These are phyloP conservation scores for Hippocampus guttulatus DNA, from an alignment of 2,113 vertebrate genomes.

Conservation along the genomic window DNA sequence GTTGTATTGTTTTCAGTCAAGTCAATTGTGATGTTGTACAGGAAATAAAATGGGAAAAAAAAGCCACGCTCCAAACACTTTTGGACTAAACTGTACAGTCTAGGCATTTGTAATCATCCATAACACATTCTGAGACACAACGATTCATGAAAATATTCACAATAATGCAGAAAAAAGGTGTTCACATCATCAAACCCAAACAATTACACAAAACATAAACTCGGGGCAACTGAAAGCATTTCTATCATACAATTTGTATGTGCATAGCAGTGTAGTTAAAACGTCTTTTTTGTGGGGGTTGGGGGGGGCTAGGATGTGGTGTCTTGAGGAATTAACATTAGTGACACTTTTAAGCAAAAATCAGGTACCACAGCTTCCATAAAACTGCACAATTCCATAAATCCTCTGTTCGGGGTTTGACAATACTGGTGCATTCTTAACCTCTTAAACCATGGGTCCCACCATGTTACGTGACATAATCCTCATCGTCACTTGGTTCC, in stretches of 20 bases:
- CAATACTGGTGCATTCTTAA: neutral
- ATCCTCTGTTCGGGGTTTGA: neutral
- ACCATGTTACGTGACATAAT: conserved; percentile 58
- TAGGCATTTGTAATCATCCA: neutral
- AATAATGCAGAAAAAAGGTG: neutral
- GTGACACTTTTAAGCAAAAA: neutral
- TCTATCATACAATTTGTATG: neutral
- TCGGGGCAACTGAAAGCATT: neutral
- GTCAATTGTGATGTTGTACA: neutral
- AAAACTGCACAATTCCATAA: neutral
- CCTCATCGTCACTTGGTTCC: conserved; percentile 63
- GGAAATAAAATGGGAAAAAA: neutral
- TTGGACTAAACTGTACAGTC: neutral
- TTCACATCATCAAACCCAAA: neutral
- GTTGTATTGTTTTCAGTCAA: neutral
- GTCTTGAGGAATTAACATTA: neutral
- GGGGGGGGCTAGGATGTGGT: neutral
- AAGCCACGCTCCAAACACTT: neutral
- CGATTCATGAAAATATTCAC: neutral
- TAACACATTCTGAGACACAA: neutral
- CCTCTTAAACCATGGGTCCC: neutral
- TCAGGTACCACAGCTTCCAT: neutral
- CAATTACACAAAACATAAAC: neutral
- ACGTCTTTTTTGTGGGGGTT: neutral
- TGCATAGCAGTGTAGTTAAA: neutral